Base-by-base conservation (phyloP, 1,140 invertebrate species). In the Trigoniulus corallinus region DNA sequence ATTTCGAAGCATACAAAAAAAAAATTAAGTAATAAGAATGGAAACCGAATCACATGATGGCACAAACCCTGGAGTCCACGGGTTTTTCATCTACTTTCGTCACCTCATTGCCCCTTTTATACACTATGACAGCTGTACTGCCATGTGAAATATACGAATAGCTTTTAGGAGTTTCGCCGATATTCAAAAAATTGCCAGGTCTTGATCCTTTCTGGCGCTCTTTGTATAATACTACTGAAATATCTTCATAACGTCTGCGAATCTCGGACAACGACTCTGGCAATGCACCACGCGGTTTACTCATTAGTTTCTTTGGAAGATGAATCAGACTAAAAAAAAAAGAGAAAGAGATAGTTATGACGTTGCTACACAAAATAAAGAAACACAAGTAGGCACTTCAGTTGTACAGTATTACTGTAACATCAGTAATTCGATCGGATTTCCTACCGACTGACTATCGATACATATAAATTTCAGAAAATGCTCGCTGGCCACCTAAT, bases 71-170 rank as follows among this genome's bases (percentile, higher is more conserved):
- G 53, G 59, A 59, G 40, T 60, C 56, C 10, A 57, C 24, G 2
- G 62, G 52, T 57, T 59, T 67, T 23, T 64, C 54, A 48, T 59
- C 55, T 18, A 49, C 37, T 45, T 56, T 58, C 0, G 52, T 55
- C 7, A 57, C 47, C 15, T 57, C 50, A 21, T 53, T 41, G n/a
- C 48, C 52, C 44, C 48, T 42, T 34, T 59, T 59, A 10, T 51
- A 60, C 27, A 71, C 56, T 21, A 68, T 60, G 10, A 71, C 64
- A 4, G 68, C 62, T 15, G 69, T 60, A 52, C 71, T 71, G 40
- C 70, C 70, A 51, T 66, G 63, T 53, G 56, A 70, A 34, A 62
- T 67, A 48, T 71, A 72, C 20, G 65, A 61, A 45, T 61, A 66
- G 15, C 62, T 66, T 50, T 63, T 59, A 12, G 68, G 59, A 53